These are phyloP conservation scores for Oreochromis niloticus DNA, from an alignment of 2,113 vertebrate species.

Conservation along the genomic window DNA sequence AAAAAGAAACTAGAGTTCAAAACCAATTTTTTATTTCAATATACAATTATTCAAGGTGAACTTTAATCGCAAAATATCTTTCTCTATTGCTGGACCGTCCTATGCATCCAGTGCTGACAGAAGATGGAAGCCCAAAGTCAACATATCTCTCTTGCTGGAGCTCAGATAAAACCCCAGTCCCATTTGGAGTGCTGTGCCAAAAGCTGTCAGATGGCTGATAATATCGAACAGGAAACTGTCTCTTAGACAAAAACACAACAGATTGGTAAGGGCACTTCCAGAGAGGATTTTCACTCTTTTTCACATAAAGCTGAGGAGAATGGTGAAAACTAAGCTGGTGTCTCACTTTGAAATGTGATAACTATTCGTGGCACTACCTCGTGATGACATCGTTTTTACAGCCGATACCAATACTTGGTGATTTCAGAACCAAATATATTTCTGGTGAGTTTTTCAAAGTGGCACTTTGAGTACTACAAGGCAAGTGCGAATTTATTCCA, in stretches of 20 bases:
- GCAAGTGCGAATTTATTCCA: neutral
- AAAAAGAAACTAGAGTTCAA: neutral
- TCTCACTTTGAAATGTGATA: neutral
- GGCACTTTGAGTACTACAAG: neutral
- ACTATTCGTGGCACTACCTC: neutral
- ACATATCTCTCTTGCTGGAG: constrained; percentile 41
- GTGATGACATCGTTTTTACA: neutral
- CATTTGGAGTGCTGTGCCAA: constrained; percentile 21
- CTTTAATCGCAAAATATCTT: neutral
- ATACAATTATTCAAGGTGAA: neutral
- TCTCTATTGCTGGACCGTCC: neutral
- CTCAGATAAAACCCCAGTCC: constrained; percentile 24
- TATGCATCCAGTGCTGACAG: constrained; percentile 23
- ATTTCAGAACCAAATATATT: neutral
- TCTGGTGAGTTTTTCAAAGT: neutral
- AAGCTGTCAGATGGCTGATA: constrained; percentile 31
- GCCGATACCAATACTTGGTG: neutral
- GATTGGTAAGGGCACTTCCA: neutral
- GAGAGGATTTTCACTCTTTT: neutral
- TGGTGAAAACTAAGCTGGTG: neutral
- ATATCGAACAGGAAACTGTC: constrained; percentile 33
- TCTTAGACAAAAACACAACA: constrained; percentile 4
- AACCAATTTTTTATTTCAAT: neutral
- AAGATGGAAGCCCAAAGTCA: constrained; percentile 33
- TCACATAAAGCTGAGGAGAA: neutral